These are phyloP conservation scores for Apantesis nais DNA, from an alignment of 2,888 invertebrate species.

Conservation along the genomic window DNA sequence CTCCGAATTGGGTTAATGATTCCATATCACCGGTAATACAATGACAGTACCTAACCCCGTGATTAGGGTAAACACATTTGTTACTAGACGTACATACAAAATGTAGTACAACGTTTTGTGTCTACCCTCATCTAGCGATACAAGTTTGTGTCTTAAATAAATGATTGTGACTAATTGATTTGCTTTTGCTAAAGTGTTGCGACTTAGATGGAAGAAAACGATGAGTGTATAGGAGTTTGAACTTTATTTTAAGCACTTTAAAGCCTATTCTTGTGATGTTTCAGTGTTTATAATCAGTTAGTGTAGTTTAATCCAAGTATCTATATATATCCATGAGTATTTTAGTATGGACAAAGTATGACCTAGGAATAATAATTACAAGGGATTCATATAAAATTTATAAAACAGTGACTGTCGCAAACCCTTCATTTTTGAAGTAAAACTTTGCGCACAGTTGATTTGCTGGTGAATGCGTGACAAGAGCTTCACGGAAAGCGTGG, in stretches of 20 bases:
- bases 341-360: too few relatives aligned
- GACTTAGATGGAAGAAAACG: background rate
- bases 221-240: background rate
- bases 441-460: too few relatives aligned
- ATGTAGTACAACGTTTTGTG: background rate
- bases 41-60: background rate
- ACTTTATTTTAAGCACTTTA: background rate
- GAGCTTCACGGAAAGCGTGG: too few relatives aligned
- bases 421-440: too few relatives aligned
- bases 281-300: background rate
- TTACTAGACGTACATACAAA: background rate
- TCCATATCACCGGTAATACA: background rate
- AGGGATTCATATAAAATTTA: too few relatives aligned
- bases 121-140: background rate
- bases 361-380: too few relatives aligned
- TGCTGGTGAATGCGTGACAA: too few relatives aligned
- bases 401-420: too few relatives aligned
- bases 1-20: background rate
- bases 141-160: conserved; percentile 2
- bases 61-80: background rate
- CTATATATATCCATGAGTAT: too few relatives aligned
- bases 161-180: background rate
- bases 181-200: background rate
- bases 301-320: background rate
- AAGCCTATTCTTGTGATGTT: background rate